These are phyloP conservation scores for Muscidifurax raptorellus DNA, from an alignment of 1,140 invertebrate species.

Conservation along the genomic window DNA sequence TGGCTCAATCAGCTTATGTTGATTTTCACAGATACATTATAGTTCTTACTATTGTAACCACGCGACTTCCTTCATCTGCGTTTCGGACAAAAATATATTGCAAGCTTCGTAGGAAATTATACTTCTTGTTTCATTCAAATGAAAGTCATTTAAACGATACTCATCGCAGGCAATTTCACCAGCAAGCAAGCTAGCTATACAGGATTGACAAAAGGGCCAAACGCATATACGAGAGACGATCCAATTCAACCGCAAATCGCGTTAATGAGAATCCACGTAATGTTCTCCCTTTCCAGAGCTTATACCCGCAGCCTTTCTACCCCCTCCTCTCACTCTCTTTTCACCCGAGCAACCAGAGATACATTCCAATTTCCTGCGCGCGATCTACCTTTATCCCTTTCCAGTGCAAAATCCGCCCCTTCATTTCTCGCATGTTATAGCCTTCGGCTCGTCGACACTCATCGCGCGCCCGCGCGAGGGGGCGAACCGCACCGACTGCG, in stretches of 20 bases:
- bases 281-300: conserved; percentile 24
- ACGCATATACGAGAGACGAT: neutral
- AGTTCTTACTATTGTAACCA: too few relatives aligned
- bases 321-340: neutral
- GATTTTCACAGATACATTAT: too few relatives aligned
- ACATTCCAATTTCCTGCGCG: conserved; percentile 23
- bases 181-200: neutral
- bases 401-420: neutral
- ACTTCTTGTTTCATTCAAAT: neutral
- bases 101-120: too few relatives aligned
- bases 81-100: too few relatives aligned
- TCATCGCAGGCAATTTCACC: neutral
- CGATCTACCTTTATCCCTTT: neutral
- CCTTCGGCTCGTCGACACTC: neutral
- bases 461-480: neutral
- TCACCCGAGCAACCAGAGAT: neutral
- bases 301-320: neutral
- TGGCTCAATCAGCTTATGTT: too few relatives aligned
- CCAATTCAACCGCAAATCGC: conserved; percentile 17
- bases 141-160: neutral
- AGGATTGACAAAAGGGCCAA: neutral
- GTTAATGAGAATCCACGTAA: conserved; percentile 38
- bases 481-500: neutral
- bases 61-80: too few relatives aligned
- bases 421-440: conserved; percentile 31